Evolutionary conservation across 2,113 vertebrate species (phyloP).

Genomic region (Lagenorhynchus albirostris): DNA sequence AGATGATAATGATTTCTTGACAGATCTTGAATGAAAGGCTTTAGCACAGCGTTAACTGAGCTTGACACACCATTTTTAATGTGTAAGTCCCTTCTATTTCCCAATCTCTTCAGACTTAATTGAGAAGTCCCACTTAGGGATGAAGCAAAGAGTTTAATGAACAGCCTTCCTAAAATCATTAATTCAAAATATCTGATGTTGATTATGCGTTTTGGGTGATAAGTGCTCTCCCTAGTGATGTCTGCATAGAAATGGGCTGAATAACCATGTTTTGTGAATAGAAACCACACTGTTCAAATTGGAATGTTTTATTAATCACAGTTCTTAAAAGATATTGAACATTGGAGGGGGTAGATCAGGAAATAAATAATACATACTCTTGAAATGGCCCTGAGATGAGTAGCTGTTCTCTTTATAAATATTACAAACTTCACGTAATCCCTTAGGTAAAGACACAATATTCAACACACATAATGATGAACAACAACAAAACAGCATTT

Average conservation of each 20-base stretch:
- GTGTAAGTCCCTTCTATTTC: conserved; percentile 16
- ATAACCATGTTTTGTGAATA: conserved; percentile 77
- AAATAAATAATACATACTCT: conserved; percentile 85
- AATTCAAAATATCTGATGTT: conserved; percentile 55
- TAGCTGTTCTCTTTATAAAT: conserved; percentile 84
- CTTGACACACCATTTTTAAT: conserved; percentile 45
- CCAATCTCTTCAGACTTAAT: conserved; percentile 61
- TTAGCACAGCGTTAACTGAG: conserved; percentile 53
- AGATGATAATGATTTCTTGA: conserved; percentile 68
- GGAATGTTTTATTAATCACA: conserved; percentile 86
- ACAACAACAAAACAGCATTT: conserved; percentile 78
- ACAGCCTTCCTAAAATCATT: conserved; percentile 54
- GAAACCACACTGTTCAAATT: conserved; percentile 74
- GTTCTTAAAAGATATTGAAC: conserved; percentile 82
- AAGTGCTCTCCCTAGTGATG: conserved; percentile 64
- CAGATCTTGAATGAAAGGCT: conserved; percentile 65
- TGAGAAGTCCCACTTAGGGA: conserved; percentile 61
- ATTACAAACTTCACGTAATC: conserved; percentile 81
- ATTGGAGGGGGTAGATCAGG: conserved; percentile 78
- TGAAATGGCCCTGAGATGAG: conserved; percentile 84
- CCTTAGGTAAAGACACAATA: conserved; percentile 80
- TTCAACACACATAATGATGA: conserved; percentile 80
- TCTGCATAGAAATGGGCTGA: conserved; percentile 73
- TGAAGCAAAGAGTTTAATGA: conserved; percentile 74
- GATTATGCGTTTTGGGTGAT: conserved; percentile 45